A percentile compares a stretch with the other conserved stretches of the same genome.
These are phyloP conservation scores for Upupa epops DNA, from an alignment of 2,113 vertebrate genomes.

Conservation along the genomic window DNA sequence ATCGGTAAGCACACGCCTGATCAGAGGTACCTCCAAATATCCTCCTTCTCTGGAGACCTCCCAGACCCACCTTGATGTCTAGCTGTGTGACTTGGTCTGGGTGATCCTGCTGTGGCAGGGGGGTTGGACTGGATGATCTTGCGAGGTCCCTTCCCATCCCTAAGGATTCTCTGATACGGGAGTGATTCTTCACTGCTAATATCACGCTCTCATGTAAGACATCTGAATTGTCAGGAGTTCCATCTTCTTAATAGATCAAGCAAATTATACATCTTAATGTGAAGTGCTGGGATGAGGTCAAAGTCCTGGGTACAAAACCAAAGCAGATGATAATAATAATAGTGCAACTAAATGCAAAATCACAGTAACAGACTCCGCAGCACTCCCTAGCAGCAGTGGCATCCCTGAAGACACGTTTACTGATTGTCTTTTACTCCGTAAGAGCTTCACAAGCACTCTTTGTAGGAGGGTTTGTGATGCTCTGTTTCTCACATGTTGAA, in stretches of 20 bases:
- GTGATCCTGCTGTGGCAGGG: too few relatives aligned
- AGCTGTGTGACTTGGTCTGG: too few relatives aligned
- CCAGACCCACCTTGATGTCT: too few relatives aligned
- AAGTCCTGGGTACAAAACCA: neutral
- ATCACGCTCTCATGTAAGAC: neutral
- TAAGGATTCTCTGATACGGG: too few relatives aligned
- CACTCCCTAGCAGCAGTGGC: neutral
- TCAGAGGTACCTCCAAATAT: neutral
- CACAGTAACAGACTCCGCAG: neutral
- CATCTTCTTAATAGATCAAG: neutral
- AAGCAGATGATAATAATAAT: neutral
- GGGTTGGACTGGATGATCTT: too few relatives aligned
- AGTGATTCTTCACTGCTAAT: neutral
- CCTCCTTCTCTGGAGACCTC: too few relatives aligned
- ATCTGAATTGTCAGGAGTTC: neutral
- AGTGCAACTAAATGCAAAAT: neutral
- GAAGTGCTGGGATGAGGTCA: neutral
- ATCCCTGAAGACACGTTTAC: neutral
- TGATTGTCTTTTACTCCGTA: neutral
- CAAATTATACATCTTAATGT: neutral
- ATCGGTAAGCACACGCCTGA: neutral
- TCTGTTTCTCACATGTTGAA: neutral
- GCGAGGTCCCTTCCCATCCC: too few relatives aligned
- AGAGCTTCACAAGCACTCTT: neutral
- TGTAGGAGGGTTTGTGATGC: neutral